A percentile compares a stretch with the other conserved stretches of the same genome.
Conservation (phyloP, 2,888 invertebrate species). For the Timema podura region DNA sequence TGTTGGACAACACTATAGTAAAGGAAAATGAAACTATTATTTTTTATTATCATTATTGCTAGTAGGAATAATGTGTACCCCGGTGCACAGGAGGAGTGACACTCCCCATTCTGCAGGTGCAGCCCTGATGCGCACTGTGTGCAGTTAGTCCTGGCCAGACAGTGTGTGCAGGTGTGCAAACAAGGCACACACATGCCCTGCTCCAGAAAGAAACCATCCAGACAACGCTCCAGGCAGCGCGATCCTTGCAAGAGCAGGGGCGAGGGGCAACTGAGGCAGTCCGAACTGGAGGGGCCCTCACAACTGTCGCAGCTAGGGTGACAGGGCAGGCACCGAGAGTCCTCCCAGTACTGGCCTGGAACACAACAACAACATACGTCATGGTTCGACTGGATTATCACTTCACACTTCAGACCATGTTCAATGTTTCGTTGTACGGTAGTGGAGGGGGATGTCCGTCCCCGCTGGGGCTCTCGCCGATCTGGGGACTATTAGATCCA, state of each 20-base stretch:
- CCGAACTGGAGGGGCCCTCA: conserved; percentile 66
- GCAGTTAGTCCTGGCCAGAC: conserved; percentile 75
- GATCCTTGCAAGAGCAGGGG: conserved; percentile 66
- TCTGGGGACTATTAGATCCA: no score
- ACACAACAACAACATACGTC: conserved; percentile 31
- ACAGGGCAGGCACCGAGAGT: conserved; percentile 67
- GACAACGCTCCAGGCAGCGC: conserved; percentile 72
- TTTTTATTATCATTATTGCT: neutral
- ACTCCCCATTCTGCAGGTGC: conserved; percentile 77
- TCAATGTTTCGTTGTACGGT: no score
- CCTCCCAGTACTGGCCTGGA: conserved; percentile 62
- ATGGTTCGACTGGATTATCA: neutral
- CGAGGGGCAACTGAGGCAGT: conserved; percentile 68
- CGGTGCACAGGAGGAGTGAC: conserved; percentile 72
- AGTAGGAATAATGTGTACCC: conserved; percentile 47
- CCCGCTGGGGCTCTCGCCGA: no score
- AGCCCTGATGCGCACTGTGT: conserved; percentile 72
- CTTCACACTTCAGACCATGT: neutral
- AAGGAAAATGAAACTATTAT: no score
- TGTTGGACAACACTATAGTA: no score
- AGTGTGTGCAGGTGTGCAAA: conserved; percentile 71
- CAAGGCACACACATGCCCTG: conserved; percentile 73
- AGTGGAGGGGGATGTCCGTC: no score
- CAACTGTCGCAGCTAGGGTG: conserved; percentile 80
- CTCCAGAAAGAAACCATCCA: conserved; percentile 68